A percentile compares a stretch with the other conserved stretches of the same genome.
Conservation (phyloP, 2,888 invertebrate species). For the Ennomos fuscantarius region DNA sequence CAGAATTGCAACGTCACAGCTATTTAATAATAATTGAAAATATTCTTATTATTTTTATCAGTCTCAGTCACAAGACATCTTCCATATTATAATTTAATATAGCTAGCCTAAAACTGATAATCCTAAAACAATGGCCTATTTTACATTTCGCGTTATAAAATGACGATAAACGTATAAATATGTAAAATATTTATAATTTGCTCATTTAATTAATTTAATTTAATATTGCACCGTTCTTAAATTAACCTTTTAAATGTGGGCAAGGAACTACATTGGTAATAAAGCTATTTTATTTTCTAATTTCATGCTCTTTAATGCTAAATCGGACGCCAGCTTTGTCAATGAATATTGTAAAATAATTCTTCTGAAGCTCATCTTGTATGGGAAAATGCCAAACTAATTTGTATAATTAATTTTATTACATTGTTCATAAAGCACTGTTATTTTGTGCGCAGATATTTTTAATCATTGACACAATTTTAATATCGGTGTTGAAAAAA, state of each 20-base stretch:
- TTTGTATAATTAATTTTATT: slow-evolving; percentile 20
- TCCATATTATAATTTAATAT: slow-evolving; percentile 28
- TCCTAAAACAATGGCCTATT: slow-evolving; percentile 39
- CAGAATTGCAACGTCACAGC: too few relatives aligned
- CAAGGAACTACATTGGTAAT: slow-evolving; percentile 42
- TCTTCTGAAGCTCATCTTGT: slow-evolving; percentile 32
- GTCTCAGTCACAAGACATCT: slow-evolving; percentile 30
- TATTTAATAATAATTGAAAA: too few relatives aligned
- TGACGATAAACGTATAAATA: slow-evolving; percentile 43
- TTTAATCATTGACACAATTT: not conserved
- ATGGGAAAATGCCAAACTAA: slow-evolving; percentile 29
- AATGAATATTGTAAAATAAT: slow-evolving; percentile 36
- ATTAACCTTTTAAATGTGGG: slow-evolving; percentile 33
- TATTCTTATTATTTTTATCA: not conserved
- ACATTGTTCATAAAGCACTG: slow-evolving; percentile 20
- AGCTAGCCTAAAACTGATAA: slow-evolving; percentile 38
- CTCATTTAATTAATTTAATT: slow-evolving; percentile 27
- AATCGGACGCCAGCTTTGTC: slow-evolving; percentile 38
- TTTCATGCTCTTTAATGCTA: slow-evolving; percentile 30
- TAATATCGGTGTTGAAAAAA: too few relatives aligned
- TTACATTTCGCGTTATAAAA: slow-evolving; percentile 41
- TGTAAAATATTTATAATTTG: slow-evolving; percentile 44
- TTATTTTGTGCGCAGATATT: not conserved
- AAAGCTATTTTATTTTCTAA: slow-evolving; percentile 37
- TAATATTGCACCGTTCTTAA: slow-evolving; percentile 39